Conservation (phyloP, 1,140 invertebrate species). For the Dufourea novaeangliae region DNA sequence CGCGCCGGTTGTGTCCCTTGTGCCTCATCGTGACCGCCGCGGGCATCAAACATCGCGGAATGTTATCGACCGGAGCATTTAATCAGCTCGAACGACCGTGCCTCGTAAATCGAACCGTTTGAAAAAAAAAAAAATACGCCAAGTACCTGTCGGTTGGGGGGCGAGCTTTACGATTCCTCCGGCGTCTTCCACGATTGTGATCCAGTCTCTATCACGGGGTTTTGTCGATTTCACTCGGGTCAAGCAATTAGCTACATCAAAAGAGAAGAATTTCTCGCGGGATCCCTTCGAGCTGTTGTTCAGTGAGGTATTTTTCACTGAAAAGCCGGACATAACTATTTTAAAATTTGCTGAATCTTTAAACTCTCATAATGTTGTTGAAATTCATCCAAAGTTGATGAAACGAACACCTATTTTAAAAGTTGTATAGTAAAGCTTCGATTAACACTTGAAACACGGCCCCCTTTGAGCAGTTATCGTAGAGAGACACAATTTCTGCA, state of each 20-base stretch:
- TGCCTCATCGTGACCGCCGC: conserved; percentile 45
- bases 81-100: conserved; percentile 34
- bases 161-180: neutral
- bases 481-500: no score
- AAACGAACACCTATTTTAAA: no score
- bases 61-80: conserved; percentile 43
- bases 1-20: conserved; percentile 56
- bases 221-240: neutral
- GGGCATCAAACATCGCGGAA: conserved; percentile 40
- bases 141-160: neutral
- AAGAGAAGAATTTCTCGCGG: neutral
- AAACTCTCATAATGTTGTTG: no score
- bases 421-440: no score
- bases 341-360: no score
- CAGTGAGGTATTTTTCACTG: no score
- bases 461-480: no score
- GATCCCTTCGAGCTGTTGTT: neutral
- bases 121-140: neutral
- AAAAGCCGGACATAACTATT: no score
- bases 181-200: neutral
- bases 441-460: no score
- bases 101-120: neutral
- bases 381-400: no score
- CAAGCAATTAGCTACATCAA: neutral
- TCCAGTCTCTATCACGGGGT: neutral